phyloP scores from a whole-genome alignment of 2,888 invertebrate genomes.

The Macrophya alboannulata region DNA sequence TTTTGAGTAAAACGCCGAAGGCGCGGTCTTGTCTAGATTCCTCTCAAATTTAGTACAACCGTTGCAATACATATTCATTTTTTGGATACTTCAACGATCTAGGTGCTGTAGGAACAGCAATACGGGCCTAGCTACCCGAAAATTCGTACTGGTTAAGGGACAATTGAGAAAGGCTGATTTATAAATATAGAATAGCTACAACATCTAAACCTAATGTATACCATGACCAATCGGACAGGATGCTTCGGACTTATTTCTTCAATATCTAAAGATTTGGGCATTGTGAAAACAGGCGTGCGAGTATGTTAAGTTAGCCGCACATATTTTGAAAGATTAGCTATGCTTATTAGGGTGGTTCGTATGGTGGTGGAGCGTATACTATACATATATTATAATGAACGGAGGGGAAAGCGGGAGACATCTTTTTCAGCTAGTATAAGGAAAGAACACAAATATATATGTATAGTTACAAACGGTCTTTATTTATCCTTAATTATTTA shows the following conservation, averaged over 20 bases:
- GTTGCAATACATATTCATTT: neutral
- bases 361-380: too few species aligned
- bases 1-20: too few species aligned
- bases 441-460: neutral
- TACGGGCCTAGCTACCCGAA: neutral
- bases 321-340: neutral
- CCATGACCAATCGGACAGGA: neutral
- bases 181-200: neutral
- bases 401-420: neutral
- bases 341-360: too few species aligned
- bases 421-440: neutral
- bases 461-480: neutral
- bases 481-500: neutral
- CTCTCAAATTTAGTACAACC: too few species aligned
- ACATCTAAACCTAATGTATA: neutral
- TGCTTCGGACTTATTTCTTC: neutral
- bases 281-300: neutral
- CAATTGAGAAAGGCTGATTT: neutral
- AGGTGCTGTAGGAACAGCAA: neutral
- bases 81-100: neutral
- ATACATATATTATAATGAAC: neutral
- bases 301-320: neutral
- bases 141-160: neutral
- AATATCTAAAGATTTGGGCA: neutral
- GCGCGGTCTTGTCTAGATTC: too few species aligned